Conservation (phyloP, 2,888 invertebrate species). For the Clistopyga incitator region DNA sequence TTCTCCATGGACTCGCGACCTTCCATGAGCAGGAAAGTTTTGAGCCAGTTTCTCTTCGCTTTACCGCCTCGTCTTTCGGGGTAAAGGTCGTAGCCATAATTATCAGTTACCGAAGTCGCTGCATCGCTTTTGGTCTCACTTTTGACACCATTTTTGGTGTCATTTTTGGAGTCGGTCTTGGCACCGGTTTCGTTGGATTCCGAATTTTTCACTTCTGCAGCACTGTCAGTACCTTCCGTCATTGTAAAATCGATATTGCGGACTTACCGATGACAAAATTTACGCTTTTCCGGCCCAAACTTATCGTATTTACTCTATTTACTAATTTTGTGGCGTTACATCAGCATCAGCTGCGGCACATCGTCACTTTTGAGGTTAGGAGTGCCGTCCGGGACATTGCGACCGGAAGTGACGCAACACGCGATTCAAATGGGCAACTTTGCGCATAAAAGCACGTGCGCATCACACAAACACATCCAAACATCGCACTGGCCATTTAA, state of each 20-base stretch:
- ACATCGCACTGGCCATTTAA: neutral
- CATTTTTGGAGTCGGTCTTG: neutral
- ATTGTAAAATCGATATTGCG: neutral
- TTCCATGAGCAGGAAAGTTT: conserved; percentile 87
- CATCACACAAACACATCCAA: neutral
- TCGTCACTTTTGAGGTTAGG: conserved; percentile 25
- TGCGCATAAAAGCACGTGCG: neutral
- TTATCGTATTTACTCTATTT: neutral
- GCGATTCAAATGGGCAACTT: neutral
- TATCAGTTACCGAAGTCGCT: neutral
- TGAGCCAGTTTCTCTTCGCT: conserved; percentile 86
- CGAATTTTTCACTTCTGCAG: neutral
- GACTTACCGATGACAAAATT: neutral
- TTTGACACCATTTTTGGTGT: neutral
- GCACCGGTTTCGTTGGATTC: conserved; percentile 5
- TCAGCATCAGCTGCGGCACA: conserved; percentile 21
- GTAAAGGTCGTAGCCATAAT: conserved; percentile 86
- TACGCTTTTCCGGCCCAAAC: neutral
- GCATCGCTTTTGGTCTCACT: neutral
- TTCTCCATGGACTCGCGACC: conserved; percentile 90
- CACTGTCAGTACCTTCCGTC: neutral
- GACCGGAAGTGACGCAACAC: conserved; percentile 32
- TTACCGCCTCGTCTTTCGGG: conserved; percentile 90
- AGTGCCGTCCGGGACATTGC: neutral
- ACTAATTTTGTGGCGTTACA: conserved; percentile 23